A percentile compares a stretch with the other conserved stretches of the same genome.
Evolutionary conservation across 2,888 invertebrate species (phyloP).

Genomic region (Drosophila limbata): DNA sequence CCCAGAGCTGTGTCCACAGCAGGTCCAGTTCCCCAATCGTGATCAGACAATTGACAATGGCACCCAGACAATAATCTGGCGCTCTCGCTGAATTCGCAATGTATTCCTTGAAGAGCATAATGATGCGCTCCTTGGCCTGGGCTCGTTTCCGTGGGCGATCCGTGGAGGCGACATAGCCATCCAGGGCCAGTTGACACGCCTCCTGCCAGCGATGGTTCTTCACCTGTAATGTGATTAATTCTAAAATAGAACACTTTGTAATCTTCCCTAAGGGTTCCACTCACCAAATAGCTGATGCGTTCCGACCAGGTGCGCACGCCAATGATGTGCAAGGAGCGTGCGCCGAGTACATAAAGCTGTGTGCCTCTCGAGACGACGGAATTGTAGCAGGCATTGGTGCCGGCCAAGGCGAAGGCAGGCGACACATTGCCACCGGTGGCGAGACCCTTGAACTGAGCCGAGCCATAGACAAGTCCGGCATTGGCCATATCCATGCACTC

Average conservation of each 20-base stretch:
- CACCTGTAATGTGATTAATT: too few species aligned
- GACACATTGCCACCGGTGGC: conserved; percentile 98
- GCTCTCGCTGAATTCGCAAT: conserved; percentile 84
- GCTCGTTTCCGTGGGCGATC: conserved; percentile 84
- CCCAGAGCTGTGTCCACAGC: conserved; percentile 89
- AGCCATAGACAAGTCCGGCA: conserved; percentile 93
- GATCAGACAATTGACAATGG: conserved; percentile 84
- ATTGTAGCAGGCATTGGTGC: conserved; percentile 89
- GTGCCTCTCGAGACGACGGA: conserved; percentile 89
- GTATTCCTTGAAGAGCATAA: conserved; percentile 86
- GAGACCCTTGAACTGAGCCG: conserved; percentile 93
- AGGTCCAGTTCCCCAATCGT: conserved; percentile 86
- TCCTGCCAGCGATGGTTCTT: conserved; percentile 87
- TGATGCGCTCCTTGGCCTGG: conserved; percentile 85
- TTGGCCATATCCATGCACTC: conserved; percentile 93
- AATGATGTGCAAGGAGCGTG: conserved; percentile 87
- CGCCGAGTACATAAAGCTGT: conserved; percentile 91
- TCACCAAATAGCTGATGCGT: conserved; percentile 88
- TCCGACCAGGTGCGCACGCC: conserved; percentile 89
- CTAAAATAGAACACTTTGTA: too few species aligned
- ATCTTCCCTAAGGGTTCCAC: background rate
- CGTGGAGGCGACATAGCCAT: conserved; percentile 84
- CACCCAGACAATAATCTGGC: conserved; percentile 84
- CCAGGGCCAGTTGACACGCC: conserved; percentile 87
- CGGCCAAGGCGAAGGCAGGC: conserved; percentile 87